These are phyloP conservation scores for Euleptes europaea DNA, from an alignment of 2,113 vertebrate genomes.

Conservation along the genomic window DNA sequence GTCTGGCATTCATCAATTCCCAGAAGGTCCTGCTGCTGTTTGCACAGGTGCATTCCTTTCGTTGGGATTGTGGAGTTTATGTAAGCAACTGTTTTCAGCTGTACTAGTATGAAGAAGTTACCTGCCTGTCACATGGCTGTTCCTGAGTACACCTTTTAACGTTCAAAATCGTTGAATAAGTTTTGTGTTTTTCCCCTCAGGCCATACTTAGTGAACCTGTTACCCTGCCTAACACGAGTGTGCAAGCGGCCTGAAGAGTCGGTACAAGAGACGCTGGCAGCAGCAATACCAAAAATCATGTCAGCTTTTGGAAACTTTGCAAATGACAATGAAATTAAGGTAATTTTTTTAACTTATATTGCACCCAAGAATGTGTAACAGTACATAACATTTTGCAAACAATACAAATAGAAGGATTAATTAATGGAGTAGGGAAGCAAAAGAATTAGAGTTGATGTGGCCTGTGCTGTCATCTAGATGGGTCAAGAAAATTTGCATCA, in stretches of 20 bases:
- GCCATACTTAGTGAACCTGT: slow-evolving; percentile 93
- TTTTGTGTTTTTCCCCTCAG: slow-evolving; percentile 60
- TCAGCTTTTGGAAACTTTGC: slow-evolving; percentile 92
- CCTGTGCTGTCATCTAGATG: too few species aligned
- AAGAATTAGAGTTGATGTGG: too few species aligned
- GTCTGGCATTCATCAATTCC: too few species aligned
- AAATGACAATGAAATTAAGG: slow-evolving; percentile 97
- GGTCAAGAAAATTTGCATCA: too few species aligned
- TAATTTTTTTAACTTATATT: slow-evolving; percentile 54
- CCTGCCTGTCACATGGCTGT: too few species aligned
- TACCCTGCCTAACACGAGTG: slow-evolving; percentile 92
- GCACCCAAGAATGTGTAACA: background rate
- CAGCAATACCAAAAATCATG: slow-evolving; percentile 94
- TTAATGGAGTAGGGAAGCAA: too few species aligned
- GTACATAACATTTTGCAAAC: background rate
- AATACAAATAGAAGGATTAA: background rate
- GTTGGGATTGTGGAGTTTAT: too few species aligned
- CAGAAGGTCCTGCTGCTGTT: too few species aligned
- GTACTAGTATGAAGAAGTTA: too few species aligned
- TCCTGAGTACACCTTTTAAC: background rate
- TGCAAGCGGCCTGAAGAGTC: slow-evolving; percentile 92
- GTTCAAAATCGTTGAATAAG: background rate
- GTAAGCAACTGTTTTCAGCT: too few species aligned
- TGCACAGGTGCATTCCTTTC: too few species aligned
- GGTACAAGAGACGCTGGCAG: slow-evolving; percentile 92